These are phyloP conservation scores for Artemia franciscana DNA, from an alignment of 1,140 invertebrate species.

Conservation along the genomic window DNA sequence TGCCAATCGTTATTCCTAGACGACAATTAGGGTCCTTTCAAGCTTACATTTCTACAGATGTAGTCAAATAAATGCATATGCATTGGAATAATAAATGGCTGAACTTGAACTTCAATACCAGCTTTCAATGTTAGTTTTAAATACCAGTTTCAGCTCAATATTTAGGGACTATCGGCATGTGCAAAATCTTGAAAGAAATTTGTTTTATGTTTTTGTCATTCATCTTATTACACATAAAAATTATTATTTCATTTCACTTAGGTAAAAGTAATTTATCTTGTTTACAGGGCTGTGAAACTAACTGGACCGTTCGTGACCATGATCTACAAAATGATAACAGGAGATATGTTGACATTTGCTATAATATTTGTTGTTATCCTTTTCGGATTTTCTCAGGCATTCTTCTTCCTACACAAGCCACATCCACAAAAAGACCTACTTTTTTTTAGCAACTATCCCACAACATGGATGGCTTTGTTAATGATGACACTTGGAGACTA, in stretches of 20 bases:
- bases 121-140: too few relatives aligned
- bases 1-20: too few relatives aligned
- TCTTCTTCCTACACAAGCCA: slow-evolving; percentile 87
- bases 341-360: slow-evolving; percentile 89
- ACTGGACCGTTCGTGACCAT: slow-evolving; percentile 95
- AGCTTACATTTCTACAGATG: too few relatives aligned
- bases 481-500: slow-evolving; percentile 95
- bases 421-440: slow-evolving; percentile 53
- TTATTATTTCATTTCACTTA: slow-evolving; percentile 1
- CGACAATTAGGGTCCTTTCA: too few relatives aligned
- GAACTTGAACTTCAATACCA: too few relatives aligned
- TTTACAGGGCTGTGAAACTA: slow-evolving; percentile 57
- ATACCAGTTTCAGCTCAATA: too few relatives aligned
- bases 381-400: slow-evolving; percentile 84
- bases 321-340: slow-evolving; percentile 94
- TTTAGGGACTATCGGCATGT: too few relatives aligned
- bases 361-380: slow-evolving; percentile 86
- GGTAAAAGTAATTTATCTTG: slow-evolving; percentile 1
- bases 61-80: too few relatives aligned
- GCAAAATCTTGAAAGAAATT: not conserved
- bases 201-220: not conserved
- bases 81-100: too few relatives aligned
- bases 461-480: slow-evolving; percentile 91
- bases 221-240: not conserved
- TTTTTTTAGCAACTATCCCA: slow-evolving; percentile 55